phyloP scores from a whole-genome alignment of 2,888 invertebrate species.

The Polyommatus icarus region DNA sequence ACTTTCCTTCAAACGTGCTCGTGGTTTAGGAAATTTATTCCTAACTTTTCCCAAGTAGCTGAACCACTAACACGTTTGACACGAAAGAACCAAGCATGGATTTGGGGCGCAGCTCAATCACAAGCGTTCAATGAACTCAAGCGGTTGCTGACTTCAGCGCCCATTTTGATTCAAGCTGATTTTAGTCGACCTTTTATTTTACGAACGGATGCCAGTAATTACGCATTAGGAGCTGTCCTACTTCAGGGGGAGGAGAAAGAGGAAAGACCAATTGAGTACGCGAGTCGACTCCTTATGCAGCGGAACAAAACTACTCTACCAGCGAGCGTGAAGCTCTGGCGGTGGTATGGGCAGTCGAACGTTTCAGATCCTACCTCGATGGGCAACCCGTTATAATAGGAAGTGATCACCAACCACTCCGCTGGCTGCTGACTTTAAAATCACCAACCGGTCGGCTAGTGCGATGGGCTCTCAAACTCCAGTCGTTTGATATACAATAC shows the following conservation, averaged over 20 bases:
- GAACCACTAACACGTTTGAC: no score
- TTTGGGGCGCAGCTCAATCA: no score
- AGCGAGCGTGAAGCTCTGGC: no score
- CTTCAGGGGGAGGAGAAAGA: no score
- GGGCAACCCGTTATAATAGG: conserved; percentile 51
- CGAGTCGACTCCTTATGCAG: no score
- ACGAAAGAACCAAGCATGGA: no score
- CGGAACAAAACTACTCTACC: no score
- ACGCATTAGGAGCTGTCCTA: no score
- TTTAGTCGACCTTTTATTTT: conserved; percentile 45
- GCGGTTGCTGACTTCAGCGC: no score
- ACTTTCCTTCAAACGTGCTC: conserved; percentile 47
- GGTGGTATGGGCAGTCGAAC: not conserved
- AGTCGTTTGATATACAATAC: conserved; percentile 53
- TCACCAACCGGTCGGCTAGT: conserved; percentile 59
- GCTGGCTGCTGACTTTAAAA: conserved; percentile 41
- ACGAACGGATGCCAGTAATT: conserved; percentile 43
- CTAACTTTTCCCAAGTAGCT: no score
- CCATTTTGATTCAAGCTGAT: conserved; percentile 45
- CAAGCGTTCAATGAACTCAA: no score
- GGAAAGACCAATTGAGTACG: no score
- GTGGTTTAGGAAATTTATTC: conserved; percentile 46
- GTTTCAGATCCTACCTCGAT: conserved; percentile 45
- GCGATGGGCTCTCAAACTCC: conserved; percentile 61
- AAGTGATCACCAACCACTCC: conserved; percentile 43